These are phyloP conservation scores for Bruchidius siliquastri DNA, from an alignment of 2,888 invertebrate species.

Conservation along the genomic window DNA sequence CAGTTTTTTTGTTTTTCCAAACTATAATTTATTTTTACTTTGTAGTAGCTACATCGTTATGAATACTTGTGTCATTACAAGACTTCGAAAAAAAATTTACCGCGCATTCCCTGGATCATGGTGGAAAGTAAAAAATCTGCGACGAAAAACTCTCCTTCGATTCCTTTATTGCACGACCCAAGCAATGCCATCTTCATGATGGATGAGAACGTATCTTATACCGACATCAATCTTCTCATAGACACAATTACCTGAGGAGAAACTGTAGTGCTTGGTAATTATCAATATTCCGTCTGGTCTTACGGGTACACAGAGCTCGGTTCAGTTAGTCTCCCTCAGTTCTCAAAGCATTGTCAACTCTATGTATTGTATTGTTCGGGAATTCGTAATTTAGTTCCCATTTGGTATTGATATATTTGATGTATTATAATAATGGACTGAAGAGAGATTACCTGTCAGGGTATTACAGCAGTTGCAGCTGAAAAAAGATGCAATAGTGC, in stretches of 20 bases:
- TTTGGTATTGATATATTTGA: neutral
- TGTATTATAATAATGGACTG: neutral
- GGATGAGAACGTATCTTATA: neutral
- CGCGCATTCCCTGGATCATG: too few species aligned
- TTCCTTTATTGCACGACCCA: neutral
- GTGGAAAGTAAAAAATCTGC: neutral
- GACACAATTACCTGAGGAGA: neutral
- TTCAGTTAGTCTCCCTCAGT: neutral
- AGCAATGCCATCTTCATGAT: neutral
- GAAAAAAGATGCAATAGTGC: too few species aligned
- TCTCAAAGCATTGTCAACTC: neutral
- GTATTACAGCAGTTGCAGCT: too few species aligned
- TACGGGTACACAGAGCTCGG: neutral
- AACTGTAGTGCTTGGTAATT: neutral
- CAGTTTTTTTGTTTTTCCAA: too few species aligned
- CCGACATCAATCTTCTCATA: neutral
- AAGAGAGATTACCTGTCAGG: neutral
- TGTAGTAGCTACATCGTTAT: too few species aligned
- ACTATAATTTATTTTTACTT: too few species aligned
- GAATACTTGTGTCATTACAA: too few species aligned
- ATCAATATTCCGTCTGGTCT: neutral
- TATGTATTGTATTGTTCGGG: neutral
- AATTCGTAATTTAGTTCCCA: neutral
- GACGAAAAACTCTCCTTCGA: neutral
- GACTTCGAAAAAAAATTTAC: too few species aligned